Base-by-base conservation (phyloP, 2,113 vertebrate genomes). In the Megaceryle torquata region DNA sequence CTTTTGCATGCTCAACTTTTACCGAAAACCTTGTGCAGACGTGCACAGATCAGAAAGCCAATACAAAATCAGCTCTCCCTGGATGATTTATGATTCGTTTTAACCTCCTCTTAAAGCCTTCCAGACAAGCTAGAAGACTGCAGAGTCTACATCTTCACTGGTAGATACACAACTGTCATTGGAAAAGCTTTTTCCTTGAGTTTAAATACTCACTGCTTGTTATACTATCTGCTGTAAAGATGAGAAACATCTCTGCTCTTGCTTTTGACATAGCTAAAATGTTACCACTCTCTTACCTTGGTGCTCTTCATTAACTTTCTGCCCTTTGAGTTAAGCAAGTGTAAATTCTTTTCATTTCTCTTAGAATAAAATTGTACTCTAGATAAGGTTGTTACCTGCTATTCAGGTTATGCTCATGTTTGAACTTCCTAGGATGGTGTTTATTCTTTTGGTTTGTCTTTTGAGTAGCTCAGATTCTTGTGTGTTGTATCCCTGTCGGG, bases 321-420 rank as follows among this genome's bases (percentile, higher is more conserved):
- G 88, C 41, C 48, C 46, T 86, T 46, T 75, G 25, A 63, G 51
- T 93, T 88, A 83, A 86, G 88, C 71, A 96, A 91, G 68, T 50
- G 24, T 48, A 90, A 82, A 90, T 93, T 91, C 79, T 72, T 97
- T 67, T 71, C 67, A 86, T 82, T 91, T 82, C 59, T 83, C 28
- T 82, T 78, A 53, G 80, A 93, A 82, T 28, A 35, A 88, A 88
- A 87, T 68, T 91, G 59, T 88, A 19, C 37, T 89, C 53, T 25
- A 93, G 79, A 60, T 93, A 82, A 94, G 41, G 28, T 71, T 15
- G 8, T 63, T 91, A 74, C 75, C 54, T 76, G 37, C 57, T 88
- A 9, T 72, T 83, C 68, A 88, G 75, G 63, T 88, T 94, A 72
- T 22, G 28, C 4, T 90, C 46, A 33, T 5, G 5, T 86, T 86